These are phyloP conservation scores for Polydrusus cervinus DNA, from an alignment of 2,888 invertebrate genomes.

Conservation along the genomic window DNA sequence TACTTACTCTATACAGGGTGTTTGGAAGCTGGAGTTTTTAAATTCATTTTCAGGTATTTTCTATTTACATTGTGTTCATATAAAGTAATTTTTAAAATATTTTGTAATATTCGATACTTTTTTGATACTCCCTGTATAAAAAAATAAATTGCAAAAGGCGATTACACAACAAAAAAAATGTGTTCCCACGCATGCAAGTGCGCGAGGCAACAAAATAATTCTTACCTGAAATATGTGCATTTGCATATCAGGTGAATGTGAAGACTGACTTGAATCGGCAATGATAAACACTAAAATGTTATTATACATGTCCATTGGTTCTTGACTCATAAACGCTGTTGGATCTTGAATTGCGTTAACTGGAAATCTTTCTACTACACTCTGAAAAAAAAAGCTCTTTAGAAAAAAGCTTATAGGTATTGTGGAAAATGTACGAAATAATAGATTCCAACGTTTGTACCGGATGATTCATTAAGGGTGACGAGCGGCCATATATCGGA, in stretches of 20 bases:
- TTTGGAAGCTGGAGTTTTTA: no score
- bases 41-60: no score
- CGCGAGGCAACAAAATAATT: conserved; percentile 34
- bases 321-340: conserved; percentile 96
- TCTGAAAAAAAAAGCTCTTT: conserved; percentile 76
- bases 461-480: no score
- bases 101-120: no score
- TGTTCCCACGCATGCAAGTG: conserved; percentile 23
- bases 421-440: no score
- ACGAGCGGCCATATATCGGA: no score
- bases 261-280: conserved; percentile 74
- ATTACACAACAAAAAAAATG: conserved; percentile 6
- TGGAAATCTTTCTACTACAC: conserved; percentile 97
- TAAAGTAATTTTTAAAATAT: no score
- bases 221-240: conserved; percentile 96
- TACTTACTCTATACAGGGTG: no score
- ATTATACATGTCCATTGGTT: conserved; percentile 98
- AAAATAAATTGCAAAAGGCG: background rate
- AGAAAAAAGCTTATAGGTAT: no score
- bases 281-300: conserved; percentile 99
- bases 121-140: no score
- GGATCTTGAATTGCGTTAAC: conserved; percentile 94
- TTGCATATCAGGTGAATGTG: conserved; percentile 93
- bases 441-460: no score
- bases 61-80: no score